Percentiles rank a stretch among this genome's conserved stretches.
phyloP scores from a whole-genome alignment of 2,797 vertebrate species.

The Arrhamphus sclerolepis region DNA sequence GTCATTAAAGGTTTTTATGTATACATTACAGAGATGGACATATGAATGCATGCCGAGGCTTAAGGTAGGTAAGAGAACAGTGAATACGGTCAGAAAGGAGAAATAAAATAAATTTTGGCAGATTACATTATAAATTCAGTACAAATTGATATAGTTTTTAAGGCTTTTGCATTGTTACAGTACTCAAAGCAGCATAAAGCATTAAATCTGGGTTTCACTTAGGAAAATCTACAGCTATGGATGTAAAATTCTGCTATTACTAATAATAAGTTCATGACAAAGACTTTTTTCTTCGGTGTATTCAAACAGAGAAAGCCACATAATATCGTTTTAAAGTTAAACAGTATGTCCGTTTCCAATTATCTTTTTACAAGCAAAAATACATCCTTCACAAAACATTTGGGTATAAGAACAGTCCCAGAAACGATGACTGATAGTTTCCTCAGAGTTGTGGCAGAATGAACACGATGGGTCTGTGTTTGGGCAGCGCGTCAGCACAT shows the following conservation, averaged over 20 bases:
- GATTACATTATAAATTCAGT: too few relatives aligned
- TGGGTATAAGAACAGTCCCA: background rate
- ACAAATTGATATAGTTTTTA: too few relatives aligned
- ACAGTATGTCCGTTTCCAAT: background rate
- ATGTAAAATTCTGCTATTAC: background rate
- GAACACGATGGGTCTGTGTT: background rate
- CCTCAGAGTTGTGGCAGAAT: background rate
- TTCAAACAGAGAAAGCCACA: background rate
- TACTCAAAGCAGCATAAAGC: background rate
- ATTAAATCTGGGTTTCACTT: background rate
- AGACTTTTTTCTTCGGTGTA: background rate
- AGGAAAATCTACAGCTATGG: background rate
- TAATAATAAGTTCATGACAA: background rate
- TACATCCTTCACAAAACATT: background rate
- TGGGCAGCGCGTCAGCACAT: background rate
- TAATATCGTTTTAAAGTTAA: background rate
- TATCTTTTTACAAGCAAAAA: background rate
- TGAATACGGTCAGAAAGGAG: too few relatives aligned
- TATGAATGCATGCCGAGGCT: too few relatives aligned
- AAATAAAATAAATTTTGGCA: too few relatives aligned
- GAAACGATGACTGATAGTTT: background rate
- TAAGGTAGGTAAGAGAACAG: too few relatives aligned
- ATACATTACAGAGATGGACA: too few relatives aligned
- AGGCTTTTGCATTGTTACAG: too few relatives aligned
- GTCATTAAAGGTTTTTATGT: too few relatives aligned